Conservation (phyloP, 92 coral and sea anemone species). For the Phenganax marumi region DNA sequence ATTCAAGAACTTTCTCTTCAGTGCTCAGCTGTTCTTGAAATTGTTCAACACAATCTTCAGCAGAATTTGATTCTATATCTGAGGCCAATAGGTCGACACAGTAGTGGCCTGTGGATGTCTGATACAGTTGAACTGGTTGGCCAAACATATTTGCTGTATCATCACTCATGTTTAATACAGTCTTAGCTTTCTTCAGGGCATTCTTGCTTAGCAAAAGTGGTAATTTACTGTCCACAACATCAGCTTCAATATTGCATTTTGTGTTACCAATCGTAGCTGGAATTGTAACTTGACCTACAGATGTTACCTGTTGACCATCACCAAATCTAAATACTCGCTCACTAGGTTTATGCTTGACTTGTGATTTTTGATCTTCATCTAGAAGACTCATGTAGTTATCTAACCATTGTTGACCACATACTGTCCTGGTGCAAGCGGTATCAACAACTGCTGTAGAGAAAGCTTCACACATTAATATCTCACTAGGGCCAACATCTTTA, state of each 20-base stretch:
- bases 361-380: neutral
- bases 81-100: neutral
- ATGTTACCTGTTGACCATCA: conserved; percentile 18
- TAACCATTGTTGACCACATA: conserved; percentile 27
- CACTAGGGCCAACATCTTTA: conserved; percentile 4
- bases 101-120: conserved; percentile 26
- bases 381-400: conserved; percentile 20
- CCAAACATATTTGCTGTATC: conserved; percentile 26
- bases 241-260: conserved; percentile 9
- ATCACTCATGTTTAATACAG: conserved; percentile 25
- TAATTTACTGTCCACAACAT: conserved; percentile 15
- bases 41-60: neutral
- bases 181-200: conserved; percentile 27
- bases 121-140: conserved; percentile 8
- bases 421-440: conserved; percentile 21
- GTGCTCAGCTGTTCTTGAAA: neutral
- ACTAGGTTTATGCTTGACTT: conserved; percentile 4
- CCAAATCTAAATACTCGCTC: conserved; percentile 12
- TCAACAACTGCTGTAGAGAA: conserved; percentile 21
- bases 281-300: neutral
- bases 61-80: too few species aligned
- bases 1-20: neutral
- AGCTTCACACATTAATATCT: conserved; percentile 16
- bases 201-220: conserved; percentile 7
- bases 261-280: conserved; percentile 7